Percentiles rank a stretch among this genome's conserved stretches.
These are phyloP conservation scores for Odontamblyopus lacepedii DNA, from an alignment of 2,797 vertebrate species.

Conservation along the genomic window DNA sequence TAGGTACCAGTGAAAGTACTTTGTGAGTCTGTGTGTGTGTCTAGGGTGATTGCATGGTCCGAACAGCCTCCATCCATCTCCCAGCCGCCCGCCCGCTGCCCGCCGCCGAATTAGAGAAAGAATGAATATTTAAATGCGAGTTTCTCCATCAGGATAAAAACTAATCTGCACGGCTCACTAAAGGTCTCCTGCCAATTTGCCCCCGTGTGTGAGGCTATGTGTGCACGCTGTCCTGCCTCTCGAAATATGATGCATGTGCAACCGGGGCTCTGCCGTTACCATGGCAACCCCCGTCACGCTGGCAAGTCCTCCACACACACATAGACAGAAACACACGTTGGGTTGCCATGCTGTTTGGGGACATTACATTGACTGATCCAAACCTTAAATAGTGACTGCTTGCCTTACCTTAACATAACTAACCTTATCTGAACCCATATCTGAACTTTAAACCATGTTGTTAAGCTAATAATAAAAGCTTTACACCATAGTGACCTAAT, in stretches of 20 bases:
- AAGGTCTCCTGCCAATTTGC: conserved; percentile 40
- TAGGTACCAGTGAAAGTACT: neutral
- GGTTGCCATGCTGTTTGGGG: too few relatives aligned
- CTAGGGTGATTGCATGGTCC: conserved; percentile 15
- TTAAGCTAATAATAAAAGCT: too few relatives aligned
- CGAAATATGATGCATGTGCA: conserved; percentile 76
- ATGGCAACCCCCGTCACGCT: conserved; percentile 78
- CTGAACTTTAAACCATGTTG: too few relatives aligned
- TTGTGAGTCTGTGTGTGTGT: conserved; percentile 7
- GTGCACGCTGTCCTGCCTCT: conserved; percentile 48
- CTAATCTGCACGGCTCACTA: conserved; percentile 53
- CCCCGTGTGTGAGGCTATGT: conserved; percentile 10
- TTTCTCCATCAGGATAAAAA: conserved; percentile 49
- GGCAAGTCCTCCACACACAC: conserved; percentile 53
- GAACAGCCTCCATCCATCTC: conserved; percentile 33
- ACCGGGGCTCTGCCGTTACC: conserved; percentile 76
- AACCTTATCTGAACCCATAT: too few relatives aligned
- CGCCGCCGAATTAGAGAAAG: conserved; percentile 28
- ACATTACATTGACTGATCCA: too few relatives aligned
- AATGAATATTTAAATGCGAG: conserved; percentile 64
- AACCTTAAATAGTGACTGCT: too few relatives aligned
- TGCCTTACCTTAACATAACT: too few relatives aligned
- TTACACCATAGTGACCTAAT: too few relatives aligned
- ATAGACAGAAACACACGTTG: too few relatives aligned
- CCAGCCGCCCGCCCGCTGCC: neutral